phyloP scores from a whole-genome alignment of 2,113 vertebrate genomes.

The Grammomys surdaster region DNA sequence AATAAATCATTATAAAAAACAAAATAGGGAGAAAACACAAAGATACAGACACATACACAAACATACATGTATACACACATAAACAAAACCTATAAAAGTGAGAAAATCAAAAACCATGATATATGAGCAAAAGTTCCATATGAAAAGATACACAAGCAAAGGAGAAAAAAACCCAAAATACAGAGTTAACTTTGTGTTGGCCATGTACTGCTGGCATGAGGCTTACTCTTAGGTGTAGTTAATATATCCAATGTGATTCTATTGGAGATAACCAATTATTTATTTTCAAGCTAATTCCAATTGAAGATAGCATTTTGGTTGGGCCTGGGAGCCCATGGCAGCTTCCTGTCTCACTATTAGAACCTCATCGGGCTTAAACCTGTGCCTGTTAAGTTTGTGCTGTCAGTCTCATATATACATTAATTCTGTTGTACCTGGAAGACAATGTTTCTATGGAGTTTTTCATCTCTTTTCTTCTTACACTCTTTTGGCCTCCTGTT shows the following conservation, averaged over 20 bases:
- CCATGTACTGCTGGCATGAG: background rate
- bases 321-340: background rate
- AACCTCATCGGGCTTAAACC: background rate
- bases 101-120: background rate
- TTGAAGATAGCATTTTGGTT: background rate
- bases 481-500: background rate
- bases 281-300: background rate
- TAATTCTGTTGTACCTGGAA: background rate
- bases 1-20: background rate
- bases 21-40: background rate
- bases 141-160: background rate
- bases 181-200: background rate
- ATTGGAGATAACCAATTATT: background rate
- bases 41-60: background rate
- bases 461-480: background rate
- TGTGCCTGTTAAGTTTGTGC: background rate
- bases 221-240: background rate
- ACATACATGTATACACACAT: background rate
- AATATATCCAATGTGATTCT: background rate
- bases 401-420: background rate
- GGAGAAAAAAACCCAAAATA: background rate
- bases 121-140: background rate
- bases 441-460: background rate
- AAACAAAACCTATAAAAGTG: background rate
- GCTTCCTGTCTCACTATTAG: background rate